Conservation (phyloP, 37 sponge, comb jelly and placozoan species). For the Amphimedon queenslandica region DNA sequence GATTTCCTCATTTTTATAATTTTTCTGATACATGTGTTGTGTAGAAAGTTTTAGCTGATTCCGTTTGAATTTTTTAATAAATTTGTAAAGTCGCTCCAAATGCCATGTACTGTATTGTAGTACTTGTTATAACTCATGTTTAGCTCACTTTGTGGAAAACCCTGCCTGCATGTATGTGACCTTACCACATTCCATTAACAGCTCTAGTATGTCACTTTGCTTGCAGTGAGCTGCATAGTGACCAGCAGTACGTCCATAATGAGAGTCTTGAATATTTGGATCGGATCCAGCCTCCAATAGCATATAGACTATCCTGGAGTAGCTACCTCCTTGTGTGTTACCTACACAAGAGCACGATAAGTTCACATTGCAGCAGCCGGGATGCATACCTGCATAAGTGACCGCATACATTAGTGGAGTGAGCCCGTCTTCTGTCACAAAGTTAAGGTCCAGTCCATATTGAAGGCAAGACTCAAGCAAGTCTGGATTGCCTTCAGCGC, state of each 20-base stretch:
- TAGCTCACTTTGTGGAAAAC: no score
- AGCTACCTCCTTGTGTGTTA: constrained; percentile 20
- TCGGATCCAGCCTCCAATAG: constrained; percentile 36
- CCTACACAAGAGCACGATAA: neutral
- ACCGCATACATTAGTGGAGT: constrained; percentile 65
- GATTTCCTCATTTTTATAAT: no score
- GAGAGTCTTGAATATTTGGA: constrained; percentile 38
- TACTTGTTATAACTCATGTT: no score
- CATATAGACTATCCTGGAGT: constrained; percentile 31
- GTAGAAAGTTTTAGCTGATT: no score
- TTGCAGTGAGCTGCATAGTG: constrained; percentile 78
- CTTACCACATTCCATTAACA: constrained; percentile 64
- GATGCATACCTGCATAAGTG: constrained; percentile 44
- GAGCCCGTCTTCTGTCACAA: constrained; percentile 50
- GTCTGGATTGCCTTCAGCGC: constrained; percentile 14
- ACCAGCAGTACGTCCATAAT: constrained; percentile 70
- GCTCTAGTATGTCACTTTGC: constrained; percentile 47
- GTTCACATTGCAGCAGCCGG: neutral
- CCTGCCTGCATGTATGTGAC: no score
- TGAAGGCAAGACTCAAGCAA: neutral
- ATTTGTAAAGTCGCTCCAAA: no score
- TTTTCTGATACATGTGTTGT: no score
- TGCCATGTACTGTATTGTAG: no score
- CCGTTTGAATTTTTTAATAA: no score
- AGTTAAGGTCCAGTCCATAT: constrained; percentile 17